These are phyloP conservation scores for Anthonomus grandis DNA, from an alignment of 1,140 invertebrate species.

Conservation along the genomic window DNA sequence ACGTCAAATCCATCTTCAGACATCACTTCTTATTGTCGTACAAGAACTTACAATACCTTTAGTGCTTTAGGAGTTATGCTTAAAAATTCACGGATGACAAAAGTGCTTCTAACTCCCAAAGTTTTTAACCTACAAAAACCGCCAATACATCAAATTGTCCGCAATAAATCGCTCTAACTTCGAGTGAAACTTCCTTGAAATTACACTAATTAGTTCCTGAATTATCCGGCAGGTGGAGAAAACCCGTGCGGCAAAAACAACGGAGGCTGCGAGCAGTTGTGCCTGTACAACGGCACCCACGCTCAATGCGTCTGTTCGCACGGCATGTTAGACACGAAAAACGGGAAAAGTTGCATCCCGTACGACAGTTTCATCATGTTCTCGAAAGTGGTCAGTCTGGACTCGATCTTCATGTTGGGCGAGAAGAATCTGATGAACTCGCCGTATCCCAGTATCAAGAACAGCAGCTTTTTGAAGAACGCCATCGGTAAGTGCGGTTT, in stretches of 20 bases:
- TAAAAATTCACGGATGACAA: no score
- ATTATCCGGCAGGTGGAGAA: slow-evolving; percentile 1
- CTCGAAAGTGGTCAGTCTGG: slow-evolving; percentile 69
- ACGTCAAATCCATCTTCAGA: no score
- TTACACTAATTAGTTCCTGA: no score
- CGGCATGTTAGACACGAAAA: slow-evolving; percentile 60
- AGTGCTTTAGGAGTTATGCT: no score
- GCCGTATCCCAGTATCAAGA: slow-evolving; percentile 70
- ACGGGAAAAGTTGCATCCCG: slow-evolving; percentile 63
- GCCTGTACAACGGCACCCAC: slow-evolving; percentile 68
- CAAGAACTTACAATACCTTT: no score
- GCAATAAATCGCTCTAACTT: no score
- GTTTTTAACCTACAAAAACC: no score
- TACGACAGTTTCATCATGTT: slow-evolving; percentile 75
- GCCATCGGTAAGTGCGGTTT: slow-evolving; percentile 56
- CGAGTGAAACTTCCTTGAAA: no score
- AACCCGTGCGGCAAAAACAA: slow-evolving; percentile 52
- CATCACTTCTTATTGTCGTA: no score
- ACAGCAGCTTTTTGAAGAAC: slow-evolving; percentile 70
- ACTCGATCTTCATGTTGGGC: slow-evolving; percentile 71
- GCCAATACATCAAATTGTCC: no score
- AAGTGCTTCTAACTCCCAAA: no score
- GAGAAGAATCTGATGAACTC: slow-evolving; percentile 70
- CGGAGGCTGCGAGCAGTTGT: slow-evolving; percentile 72
- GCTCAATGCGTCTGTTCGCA: slow-evolving; percentile 72